Evolutionary conservation across 1,140 invertebrate genomes (phyloP), one percentile per base, ranked within the genome.

Genomic region (Rhyzopertha dominica): DNA sequence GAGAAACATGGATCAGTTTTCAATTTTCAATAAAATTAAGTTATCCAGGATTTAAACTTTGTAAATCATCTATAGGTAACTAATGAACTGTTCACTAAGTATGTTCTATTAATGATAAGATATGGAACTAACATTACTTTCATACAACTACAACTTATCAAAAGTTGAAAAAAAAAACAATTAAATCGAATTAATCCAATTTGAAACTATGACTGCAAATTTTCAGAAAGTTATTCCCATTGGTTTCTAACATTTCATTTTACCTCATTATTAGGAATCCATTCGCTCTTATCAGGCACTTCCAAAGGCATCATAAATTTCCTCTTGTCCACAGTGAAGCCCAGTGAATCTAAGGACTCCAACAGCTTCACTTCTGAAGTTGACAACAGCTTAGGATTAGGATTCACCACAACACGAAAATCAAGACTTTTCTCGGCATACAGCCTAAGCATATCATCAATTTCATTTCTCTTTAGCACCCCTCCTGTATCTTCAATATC

Each of bases 371-470:
- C 60, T 52, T 70, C 59, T 47, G 36, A 70, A 66, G 65, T 62
- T 51, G 69, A 75, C 20, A 64, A 62, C 4, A 66, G 58, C 10
- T 54, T 51, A 58, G 61, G 58, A 35, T 54, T 56, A 43, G 57
- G 61, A 5, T 68, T 65, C 2, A 66, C 44, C 39, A 75, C 68
- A 54, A 84, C 69, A 41, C 80, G 72, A 73, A 78, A 79, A 49
- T 87, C 82, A 26, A 87, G 63, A 4, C 83, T 80, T 56, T 85
- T 86, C 49, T 77, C 76, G 1, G 82, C 83, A 54, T 86, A 87
- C 41, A 74, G 78, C 35, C 82, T 63, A 17, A 86, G 65, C n/a
- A 83, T 58, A 13, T 76, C 67, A 58, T 87, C 83, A 1, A 86
- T 75, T 56, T 70, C 71, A 64, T 78, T 59, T 42, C 73, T 53